Conservation (phyloP, 2,113 vertebrate species). For the Rhabdomys dilectus region DNA sequence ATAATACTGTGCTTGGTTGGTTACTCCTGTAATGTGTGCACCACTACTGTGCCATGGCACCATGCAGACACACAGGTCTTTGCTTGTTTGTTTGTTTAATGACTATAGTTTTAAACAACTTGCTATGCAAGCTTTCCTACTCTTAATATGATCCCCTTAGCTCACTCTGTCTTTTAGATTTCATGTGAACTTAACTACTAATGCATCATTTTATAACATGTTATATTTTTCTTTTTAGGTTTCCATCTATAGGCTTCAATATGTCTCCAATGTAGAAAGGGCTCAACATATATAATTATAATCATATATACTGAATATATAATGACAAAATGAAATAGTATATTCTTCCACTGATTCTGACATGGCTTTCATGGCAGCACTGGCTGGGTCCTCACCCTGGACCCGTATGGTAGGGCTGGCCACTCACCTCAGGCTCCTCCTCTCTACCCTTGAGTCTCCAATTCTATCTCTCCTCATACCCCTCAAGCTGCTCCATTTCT, state of each 20-base stretch:
- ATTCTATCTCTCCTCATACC: too few species aligned
- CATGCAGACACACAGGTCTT: background rate
- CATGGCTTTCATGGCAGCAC: too few species aligned
- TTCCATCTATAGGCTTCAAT: background rate
- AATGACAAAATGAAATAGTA: constrained; percentile 25
- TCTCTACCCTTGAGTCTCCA: too few species aligned
- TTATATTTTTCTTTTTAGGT: background rate
- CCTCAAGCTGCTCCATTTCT: too few species aligned
- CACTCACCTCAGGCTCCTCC: too few species aligned
- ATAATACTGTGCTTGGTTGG: too few species aligned
- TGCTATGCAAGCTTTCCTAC: background rate
- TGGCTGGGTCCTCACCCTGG: too few species aligned
- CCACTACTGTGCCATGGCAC: background rate
- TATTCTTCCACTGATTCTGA: background rate
- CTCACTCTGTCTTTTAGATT: background rate
- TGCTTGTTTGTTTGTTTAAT: background rate
- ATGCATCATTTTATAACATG: background rate
- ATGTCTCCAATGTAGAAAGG: background rate
- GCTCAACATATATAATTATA: background rate
- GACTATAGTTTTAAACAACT: background rate
- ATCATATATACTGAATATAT: too few species aligned
- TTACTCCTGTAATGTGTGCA: background rate
- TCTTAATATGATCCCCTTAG: background rate
- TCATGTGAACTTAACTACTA: constrained; percentile 42
- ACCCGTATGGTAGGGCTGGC: too few species aligned